Evolutionary conservation across 2,888 invertebrate species (phyloP).

Genomic region (Metallyticus violacea): DNA sequence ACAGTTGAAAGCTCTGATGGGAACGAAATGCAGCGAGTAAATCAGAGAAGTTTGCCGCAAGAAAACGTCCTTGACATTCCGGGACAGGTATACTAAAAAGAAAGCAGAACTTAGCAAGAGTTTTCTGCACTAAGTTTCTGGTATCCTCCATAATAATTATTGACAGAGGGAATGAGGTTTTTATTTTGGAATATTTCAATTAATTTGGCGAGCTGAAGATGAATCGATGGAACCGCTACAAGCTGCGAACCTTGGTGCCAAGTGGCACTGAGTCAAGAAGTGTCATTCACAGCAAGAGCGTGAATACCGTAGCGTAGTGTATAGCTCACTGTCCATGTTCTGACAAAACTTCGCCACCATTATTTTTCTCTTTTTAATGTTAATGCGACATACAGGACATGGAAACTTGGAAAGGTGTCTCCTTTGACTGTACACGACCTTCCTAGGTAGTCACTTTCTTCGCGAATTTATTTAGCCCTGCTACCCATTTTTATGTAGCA

Average conservation of each 20-base stretch:
- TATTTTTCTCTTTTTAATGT: not conserved
- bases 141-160: not conserved
- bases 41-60: too few species aligned
- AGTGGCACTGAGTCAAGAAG: not conserved
- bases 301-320: not conserved
- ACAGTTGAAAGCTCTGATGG: too few species aligned
- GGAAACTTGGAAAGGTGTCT: not conserved
- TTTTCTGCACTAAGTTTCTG: too few species aligned
- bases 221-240: not conserved
- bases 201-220: not conserved
- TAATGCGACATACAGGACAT: not conserved
- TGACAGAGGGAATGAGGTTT: not conserved
- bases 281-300: not conserved
- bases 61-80: too few species aligned
- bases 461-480: too few species aligned
- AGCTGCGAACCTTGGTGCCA: not conserved
- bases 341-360: not conserved
- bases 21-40: too few species aligned
- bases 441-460: not conserved
- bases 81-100: too few species aligned
- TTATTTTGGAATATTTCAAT: not conserved
- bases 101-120: too few species aligned
- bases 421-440: not conserved
- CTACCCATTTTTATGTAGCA: too few species aligned
- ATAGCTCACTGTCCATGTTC: not conserved